A percentile compares a stretch with the other conserved stretches of the same genome.
phyloP scores from a whole-genome alignment of 2,113 vertebrate genomes.

The Lycaon pictus region DNA sequence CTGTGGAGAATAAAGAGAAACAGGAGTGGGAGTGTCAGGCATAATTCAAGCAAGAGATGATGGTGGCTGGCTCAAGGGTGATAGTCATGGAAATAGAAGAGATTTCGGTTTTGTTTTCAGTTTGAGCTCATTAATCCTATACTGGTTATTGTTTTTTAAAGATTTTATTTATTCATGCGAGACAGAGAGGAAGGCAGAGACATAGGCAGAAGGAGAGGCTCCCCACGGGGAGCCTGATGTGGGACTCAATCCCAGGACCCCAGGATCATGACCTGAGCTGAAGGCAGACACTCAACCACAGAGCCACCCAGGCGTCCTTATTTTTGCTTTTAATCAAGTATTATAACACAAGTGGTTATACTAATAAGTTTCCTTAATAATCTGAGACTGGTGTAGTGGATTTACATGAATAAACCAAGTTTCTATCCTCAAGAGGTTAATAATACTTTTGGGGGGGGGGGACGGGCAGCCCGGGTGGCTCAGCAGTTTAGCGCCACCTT shows the following conservation, averaged over 20 bases:
- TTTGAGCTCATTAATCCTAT: neutral
- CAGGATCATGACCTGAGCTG: no score
- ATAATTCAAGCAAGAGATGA: neutral
- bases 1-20: conserved; percentile 4
- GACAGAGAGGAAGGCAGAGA: no score
- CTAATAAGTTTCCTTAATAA: neutral
- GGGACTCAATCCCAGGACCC: no score
- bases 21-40: neutral
- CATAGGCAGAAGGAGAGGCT: no score
- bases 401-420: neutral
- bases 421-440: neutral
- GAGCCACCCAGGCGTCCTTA: no score
- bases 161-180: no score
- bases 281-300: no score
- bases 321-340: neutral
- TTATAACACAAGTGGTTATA: neutral
- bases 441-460: neutral
- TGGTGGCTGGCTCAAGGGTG: neutral
- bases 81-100: neutral
- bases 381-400: neutral
- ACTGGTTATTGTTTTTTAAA: neutral
- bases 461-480: no score
- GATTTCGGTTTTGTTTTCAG: neutral
- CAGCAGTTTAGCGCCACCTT: no score
- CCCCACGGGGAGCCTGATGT: no score